Conservation (phyloP, 1,140 invertebrate species). For the Caenorhabditis remanei region DNA sequence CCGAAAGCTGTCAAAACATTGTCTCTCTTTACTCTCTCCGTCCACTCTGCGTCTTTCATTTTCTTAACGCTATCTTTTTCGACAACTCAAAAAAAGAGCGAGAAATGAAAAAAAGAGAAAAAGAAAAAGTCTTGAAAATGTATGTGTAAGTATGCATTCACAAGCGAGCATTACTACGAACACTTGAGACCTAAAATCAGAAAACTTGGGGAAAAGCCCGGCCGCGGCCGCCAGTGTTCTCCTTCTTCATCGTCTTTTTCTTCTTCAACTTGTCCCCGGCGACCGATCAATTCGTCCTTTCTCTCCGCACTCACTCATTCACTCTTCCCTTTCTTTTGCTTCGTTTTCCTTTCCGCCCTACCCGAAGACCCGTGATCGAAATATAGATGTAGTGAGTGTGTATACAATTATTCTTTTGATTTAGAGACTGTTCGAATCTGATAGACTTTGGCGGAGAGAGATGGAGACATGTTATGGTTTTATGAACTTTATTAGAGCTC, state of each 20-base stretch:
- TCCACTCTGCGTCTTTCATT: neutral
- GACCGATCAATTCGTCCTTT: slow-evolving; percentile 51
- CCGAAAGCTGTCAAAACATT: slow-evolving; percentile 51
- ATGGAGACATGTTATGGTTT: too few relatives aligned
- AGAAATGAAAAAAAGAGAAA: neutral
- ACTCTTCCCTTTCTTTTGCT: slow-evolving; percentile 5
- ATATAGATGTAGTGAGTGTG: neutral
- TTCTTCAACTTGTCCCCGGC: slow-evolving; percentile 11
- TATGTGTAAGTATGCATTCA: slow-evolving; percentile 7
- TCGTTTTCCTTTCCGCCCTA: neutral
- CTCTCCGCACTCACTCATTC: slow-evolving; percentile 47
- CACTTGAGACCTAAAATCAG: neutral
- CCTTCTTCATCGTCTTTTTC: neutral
- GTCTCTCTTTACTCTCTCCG: slow-evolving; percentile 29
- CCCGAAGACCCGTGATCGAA: neutral
- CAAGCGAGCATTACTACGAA: neutral
- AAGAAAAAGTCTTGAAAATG: neutral
- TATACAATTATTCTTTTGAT: slow-evolving; percentile 28
- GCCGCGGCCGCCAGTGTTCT: slow-evolving; percentile 13
- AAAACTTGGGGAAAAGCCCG: neutral
- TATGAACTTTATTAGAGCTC: too few relatives aligned
- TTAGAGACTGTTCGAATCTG: neutral
- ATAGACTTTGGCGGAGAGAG: neutral
- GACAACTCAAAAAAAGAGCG: neutral
- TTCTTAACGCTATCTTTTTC: neutral